Percentiles rank a stretch among this genome's conserved stretches.
Evolutionary conservation across 2,888 invertebrate genomes (phyloP).

Genomic region (Hydroisotoma schaefferi): DNA sequence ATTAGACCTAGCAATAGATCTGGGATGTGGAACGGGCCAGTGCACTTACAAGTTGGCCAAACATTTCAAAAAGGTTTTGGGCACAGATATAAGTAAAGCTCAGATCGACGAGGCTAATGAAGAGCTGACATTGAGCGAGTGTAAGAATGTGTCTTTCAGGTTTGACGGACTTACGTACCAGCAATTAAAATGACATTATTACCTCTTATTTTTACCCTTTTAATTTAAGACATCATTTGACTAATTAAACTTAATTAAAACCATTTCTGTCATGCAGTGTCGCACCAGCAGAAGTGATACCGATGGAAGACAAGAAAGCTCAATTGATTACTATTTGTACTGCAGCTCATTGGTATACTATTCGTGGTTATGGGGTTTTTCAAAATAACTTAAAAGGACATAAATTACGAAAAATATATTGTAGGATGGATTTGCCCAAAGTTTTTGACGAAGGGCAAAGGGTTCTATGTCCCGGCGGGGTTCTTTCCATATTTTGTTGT

Average conservation of each 20-base stretch:
- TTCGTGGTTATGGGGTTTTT: no score
- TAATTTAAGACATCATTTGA: not conserved
- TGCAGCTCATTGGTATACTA: conserved; percentile 56
- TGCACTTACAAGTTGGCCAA: conserved; percentile 52
- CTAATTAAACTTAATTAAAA: not conserved
- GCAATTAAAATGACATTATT: no score
- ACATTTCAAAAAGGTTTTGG: conserved; percentile 53
- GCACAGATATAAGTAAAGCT: conserved; percentile 53
- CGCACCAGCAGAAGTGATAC: conserved; percentile 52
- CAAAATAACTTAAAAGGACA: no score
- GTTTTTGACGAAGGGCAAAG: conserved; percentile 54
- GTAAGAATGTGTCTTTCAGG: conserved; percentile 50
- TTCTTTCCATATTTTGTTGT: conserved; percentile 51
- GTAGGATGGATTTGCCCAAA: conserved; percentile 51
- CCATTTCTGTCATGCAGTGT: conserved; percentile 48
- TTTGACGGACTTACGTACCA: no score
- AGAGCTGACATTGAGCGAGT: conserved; percentile 42
- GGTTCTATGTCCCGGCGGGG: conserved; percentile 53
- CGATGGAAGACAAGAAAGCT: conserved; percentile 49
- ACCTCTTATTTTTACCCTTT: no score
- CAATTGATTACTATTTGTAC: conserved; percentile 54
- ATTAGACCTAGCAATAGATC: conserved; percentile 52
- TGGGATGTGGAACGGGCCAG: conserved; percentile 57
- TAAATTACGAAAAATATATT: no score
- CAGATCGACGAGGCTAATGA: conserved; percentile 52